Base-by-base conservation (phyloP, 64 coral and sea anemone genomes). In the Cladopsammia gracilis region DNA sequence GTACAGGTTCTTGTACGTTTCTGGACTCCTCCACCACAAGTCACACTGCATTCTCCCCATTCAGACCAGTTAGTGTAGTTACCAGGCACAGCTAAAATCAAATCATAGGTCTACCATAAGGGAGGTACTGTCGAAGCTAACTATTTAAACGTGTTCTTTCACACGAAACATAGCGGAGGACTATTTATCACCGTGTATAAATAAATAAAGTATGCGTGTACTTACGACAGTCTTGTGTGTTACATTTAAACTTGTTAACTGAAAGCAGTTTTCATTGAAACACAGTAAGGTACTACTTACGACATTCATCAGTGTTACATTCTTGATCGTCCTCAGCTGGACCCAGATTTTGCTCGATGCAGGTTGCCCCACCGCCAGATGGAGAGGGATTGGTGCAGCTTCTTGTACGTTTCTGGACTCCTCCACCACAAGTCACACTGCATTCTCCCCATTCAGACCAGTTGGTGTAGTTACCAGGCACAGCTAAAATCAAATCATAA, bases 261-360 rank as follows among this genome's bases (percentile, higher is more conserved):
- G n/a, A n/a, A n/a, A n/a, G n/a, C n/a, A n/a, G n/a, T n/a, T n/a
- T n/a, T n/a, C n/a, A n/a, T n/a, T n/a, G 34, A 34, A 34, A 34
- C 34, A 2, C 34, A 34, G 34, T 34, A 2, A 2, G 2, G 34
- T 34, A 0, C 34, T 34, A 34, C 52, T 54, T 54, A 54, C 52
- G 52, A 54, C 52, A 54, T 0, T 54, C 52, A 0, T 54, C 0
- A 0, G 75, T 54, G 20, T 77, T 77, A 24, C 75, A 77, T 49
- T 77, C 20, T 24, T 56, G 5, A 25, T 4, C 3, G n/a, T 22
- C 75, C 50, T 52, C 16, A 13, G 75, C 45, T 8, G 75, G 75
- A 10, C 75, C 75, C 16, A 77, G 75, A 7, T 77, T 48, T 24
- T 77, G 75, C n/a, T 77, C 75, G 9, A 25, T 77, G 18, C 75